A percentile compares a stretch with the other conserved stretches of the same genome.
Conservation (phyloP, 2,113 vertebrate genomes). For the Indicator maculatus region DNA sequence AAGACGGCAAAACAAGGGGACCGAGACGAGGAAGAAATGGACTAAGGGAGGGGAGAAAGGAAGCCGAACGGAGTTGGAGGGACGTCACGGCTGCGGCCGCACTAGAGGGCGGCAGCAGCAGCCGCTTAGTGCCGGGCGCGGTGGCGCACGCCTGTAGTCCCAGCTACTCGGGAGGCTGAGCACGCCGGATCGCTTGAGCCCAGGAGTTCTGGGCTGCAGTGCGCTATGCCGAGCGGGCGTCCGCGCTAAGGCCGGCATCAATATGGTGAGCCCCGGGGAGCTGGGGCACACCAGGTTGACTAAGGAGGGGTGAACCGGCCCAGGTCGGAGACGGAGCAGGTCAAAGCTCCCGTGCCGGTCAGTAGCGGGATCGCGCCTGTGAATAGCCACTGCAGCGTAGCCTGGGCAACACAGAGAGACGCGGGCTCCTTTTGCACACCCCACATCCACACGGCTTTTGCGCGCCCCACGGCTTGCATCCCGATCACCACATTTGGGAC, state of each 20-base stretch:
- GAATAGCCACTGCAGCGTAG: constrained; percentile 80
- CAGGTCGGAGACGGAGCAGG: constrained; percentile 78
- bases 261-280: constrained; percentile 52
- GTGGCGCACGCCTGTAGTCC: not conserved
- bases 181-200: constrained; percentile 71
- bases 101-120: no score
- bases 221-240: constrained; percentile 44
- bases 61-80: no score
- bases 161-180: constrained; percentile 67
- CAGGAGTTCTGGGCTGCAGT: not conserved
- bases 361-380: constrained; percentile 78
- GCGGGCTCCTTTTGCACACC: no score
- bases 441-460: no score
- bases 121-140: not conserved
- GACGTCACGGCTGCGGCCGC: no score
- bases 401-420: constrained; percentile 81
- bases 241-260: constrained; percentile 68
- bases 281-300: not conserved
- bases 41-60: no score
- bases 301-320: constrained; percentile 76
- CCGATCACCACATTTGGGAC: no score
- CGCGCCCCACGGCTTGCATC: no score
- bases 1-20: no score
- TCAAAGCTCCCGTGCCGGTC: constrained; percentile 82
- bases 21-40: no score